phyloP scores from a whole-genome alignment of 2,797 vertebrate genomes.

The Eidolon dupreanum region DNA sequence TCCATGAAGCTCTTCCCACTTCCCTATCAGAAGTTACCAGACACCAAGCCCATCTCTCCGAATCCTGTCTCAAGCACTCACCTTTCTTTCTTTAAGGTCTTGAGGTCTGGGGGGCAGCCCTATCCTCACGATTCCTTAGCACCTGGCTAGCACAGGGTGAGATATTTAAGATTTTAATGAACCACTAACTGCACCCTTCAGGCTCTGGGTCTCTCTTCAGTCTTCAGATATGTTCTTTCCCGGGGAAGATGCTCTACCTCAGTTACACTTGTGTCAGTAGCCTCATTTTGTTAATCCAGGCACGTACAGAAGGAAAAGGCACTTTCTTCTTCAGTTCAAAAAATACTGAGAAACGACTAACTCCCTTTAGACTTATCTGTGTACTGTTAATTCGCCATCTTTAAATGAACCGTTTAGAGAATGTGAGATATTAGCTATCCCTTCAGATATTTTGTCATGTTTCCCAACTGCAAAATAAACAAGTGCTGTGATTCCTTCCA shows the following conservation, averaged over 20 bases:
- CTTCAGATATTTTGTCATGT: neutral
- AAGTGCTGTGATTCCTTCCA: constrained; percentile 9
- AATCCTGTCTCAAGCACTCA: accelerated
- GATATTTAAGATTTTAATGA: neutral
- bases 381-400: neutral
- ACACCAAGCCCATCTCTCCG: accelerated
- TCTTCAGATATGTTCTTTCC: neutral
- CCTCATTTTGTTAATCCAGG: neutral
- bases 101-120: neutral
- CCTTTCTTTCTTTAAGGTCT: neutral
- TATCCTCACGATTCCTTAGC: accelerated
- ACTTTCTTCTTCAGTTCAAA: neutral
- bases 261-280: neutral
- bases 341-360: neutral
- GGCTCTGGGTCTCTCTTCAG: neutral
- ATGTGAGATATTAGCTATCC: neutral
- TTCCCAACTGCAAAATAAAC: constrained; percentile 58
- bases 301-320: neutral
- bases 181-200: neutral
- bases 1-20: neutral
- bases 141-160: no score
- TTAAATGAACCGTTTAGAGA: constrained; percentile 17
- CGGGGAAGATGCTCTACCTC: neutral
- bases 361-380: neutral
- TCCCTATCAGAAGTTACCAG: neutral